These are phyloP conservation scores for Tribolium madens DNA, from an alignment of 1,140 invertebrate genomes.

Conservation along the genomic window DNA sequence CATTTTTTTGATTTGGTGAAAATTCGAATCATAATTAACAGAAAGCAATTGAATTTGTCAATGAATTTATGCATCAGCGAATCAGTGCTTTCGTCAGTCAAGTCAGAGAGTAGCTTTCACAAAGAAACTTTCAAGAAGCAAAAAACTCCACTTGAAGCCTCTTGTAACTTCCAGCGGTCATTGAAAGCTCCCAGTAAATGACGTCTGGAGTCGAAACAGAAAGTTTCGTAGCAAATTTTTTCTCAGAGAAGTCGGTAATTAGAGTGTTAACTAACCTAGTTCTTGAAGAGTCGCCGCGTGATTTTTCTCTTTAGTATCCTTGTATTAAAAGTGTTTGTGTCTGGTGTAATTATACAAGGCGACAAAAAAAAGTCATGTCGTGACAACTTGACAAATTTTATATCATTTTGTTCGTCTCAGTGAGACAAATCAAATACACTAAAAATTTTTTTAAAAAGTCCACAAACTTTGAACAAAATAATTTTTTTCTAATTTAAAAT, in stretches of 20 bases:
- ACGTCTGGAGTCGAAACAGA: not conserved
- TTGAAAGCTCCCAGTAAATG: not conserved
- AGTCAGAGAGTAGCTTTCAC: not conserved
- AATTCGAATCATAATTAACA: no score
- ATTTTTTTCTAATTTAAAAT: no score
- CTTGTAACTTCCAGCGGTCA: not conserved
- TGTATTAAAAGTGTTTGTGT: slow-evolving; percentile 14
- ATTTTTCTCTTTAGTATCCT: slow-evolving; percentile 2
- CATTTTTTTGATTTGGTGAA: no score
- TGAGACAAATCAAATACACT: no score
- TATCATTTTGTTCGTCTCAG: no score
- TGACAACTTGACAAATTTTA: no score
- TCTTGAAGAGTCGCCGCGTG: not conserved
- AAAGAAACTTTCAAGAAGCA: not conserved
- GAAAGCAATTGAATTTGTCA: no score
- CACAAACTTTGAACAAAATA: no score
- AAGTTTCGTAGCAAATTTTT: not conserved
- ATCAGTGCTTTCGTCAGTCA: not conserved
- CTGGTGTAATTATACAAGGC: no score
- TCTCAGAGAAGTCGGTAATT: not conserved
- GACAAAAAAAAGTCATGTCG: no score
- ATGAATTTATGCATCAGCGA: slow-evolving; percentile 15
- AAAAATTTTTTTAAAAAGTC: no score
- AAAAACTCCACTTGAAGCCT: not conserved
- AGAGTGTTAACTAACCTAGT: slow-evolving; percentile 30